Evolutionary conservation across 1,140 invertebrate species (phyloP), one percentile per base, ranked within the genome.

Genomic region (Sitodiplosis mosellana): DNA sequence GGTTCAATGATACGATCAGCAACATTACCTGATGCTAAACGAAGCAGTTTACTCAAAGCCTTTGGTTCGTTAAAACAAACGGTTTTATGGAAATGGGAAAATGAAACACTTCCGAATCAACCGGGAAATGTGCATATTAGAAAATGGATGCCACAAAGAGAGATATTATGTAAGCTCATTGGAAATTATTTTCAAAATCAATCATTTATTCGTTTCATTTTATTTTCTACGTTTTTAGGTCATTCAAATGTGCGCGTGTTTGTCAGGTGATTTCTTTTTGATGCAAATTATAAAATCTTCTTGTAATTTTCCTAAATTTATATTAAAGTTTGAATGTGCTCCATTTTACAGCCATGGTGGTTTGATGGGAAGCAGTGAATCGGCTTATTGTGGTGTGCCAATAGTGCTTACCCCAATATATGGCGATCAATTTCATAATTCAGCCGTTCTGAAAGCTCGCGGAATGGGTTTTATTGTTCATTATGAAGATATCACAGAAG

Each of bases 51-150:
- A 45, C 55, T 81, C 8, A 68, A 67, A 15, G 71, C 71, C 2
- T 77, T 82, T 50, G 57, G 69, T 1, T 60, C 70, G 34, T 52
- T 82, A 2, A 71, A 74, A 33, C 73, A 80, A 48, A 66, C 69
- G 50, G 74, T 82, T 34, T 65, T 83, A 45, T 81, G 79, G 80
- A 82, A 81, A 67, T 84, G 77, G 76, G 78, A 81, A 57, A 69
- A 67, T 46, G 70, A 78, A 6, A 64, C 65, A 2, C 54, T 75
- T 49, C 56, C 69, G 1, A 61, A 70, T 15, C 66, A 76, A 51
- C 73, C 76, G 11, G 59, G 69, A 46, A 84, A 84, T 63, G 66
- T 83, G 33, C 69, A 72, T 53, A 57, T 76, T 7, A 60, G 68
- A 15, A 73, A 72, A 53, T 84, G 80, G 80, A 56, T 80, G 50